Base-by-base conservation (phyloP, 2,888 invertebrate species). In the Tetramorium bicarinatum region DNA sequence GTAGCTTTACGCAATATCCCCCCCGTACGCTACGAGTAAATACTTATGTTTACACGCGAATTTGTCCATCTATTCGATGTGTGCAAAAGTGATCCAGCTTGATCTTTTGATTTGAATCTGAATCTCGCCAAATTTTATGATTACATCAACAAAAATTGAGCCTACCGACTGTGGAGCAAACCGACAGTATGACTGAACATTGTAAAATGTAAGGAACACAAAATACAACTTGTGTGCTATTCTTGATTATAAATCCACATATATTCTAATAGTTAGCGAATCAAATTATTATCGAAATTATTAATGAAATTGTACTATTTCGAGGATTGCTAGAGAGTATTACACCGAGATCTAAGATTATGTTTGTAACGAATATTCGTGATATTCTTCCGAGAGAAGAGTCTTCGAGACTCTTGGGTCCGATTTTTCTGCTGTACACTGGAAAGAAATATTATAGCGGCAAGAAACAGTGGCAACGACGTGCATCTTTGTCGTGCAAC, bases 41-140 rank as follows among this genome's bases (percentile, higher is more conserved):
- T 85, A 76, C 82, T 88, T 83, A 66, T 56, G 56, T 82, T 75
- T 62, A 61, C 66, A 41, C 13, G 66, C n/a, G 44, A 56, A 54
- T 54, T 41, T 56, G 25, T n/a, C 41, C 54, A 29, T 3, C 67
- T 64, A 67, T 62, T 34, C 56, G 41, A 13, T 34, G 25, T 34
- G 54, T 47, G n/a, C 72, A 54, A 18, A 59, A 56, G 49, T 49
- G 69, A 72, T 72, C 21, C 56, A 72, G 41, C 18, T 41, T 72
- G 21, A 71, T 71, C 54, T 71, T 38, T 25, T 54, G 25, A 41
- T 72, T 56, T 41, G 54, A 34, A 34, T 18, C 18, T 18, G 72
- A 41, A 56, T 56, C 41, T 72, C 54, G 56, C 25, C 18, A 72
- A 56, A 72, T 72, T 56, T 56, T 11, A 41, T n/a, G 41, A 41